phyloP scores from a whole-genome alignment of 2,797 vertebrate genomes.

The Rhinella marina region DNA sequence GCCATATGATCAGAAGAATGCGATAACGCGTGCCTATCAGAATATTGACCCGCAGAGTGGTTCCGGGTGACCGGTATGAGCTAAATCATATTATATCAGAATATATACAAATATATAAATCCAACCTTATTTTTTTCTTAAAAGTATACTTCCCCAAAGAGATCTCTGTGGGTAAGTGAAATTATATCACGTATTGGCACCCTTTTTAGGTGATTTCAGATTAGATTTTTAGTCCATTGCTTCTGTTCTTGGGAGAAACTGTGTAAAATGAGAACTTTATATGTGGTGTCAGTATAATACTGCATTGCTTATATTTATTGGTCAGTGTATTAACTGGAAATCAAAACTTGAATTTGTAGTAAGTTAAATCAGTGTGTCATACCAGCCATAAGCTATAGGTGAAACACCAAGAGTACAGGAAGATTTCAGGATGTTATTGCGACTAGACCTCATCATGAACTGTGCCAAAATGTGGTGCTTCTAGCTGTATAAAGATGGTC shows the following conservation, averaged over 20 bases:
- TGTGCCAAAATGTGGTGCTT: no score
- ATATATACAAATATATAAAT: neutral
- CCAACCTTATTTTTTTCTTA: neutral
- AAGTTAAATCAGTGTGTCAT: no score
- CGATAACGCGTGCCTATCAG: neutral
- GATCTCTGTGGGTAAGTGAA: neutral
- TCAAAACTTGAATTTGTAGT: neutral
- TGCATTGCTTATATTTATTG: neutral
- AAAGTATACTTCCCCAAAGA: neutral
- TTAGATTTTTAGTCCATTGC: no score
- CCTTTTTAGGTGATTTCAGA: neutral
- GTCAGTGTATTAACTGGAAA: neutral
- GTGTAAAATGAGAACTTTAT: no score
- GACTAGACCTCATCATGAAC: no score
- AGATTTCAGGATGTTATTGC: neutral
- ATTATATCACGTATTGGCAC: neutral
- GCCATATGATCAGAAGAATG: neutral
- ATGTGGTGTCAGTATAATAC: neutral
- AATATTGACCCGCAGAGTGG: neutral
- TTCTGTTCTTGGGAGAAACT: no score
- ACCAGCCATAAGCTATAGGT: no score
- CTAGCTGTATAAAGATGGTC: no score
- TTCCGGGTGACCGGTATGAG: neutral
- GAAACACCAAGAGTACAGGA: no score
- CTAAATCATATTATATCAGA: neutral